Evolutionary conservation across 1,140 invertebrate genomes (phyloP).

Genomic region (Aethina tumida): DNA sequence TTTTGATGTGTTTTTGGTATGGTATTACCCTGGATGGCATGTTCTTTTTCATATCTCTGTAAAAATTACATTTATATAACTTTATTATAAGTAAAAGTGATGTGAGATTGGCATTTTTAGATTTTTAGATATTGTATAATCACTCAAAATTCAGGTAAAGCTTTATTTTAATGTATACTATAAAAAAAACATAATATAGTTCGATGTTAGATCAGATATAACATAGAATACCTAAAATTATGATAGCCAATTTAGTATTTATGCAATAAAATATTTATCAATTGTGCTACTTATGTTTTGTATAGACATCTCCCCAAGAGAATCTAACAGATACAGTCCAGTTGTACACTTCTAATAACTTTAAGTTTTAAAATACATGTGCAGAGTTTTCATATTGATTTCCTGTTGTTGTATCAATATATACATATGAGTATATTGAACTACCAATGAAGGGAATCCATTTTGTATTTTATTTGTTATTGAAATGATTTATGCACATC

Average conservation of each 20-base stretch:
- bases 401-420: too few species aligned
- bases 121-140: constrained; percentile 23
- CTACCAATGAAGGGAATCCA: too few species aligned
- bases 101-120: constrained; percentile 31
- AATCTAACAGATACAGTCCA: constrained; percentile 23
- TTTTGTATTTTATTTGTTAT: constrained; percentile 18
- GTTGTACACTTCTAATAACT: constrained; percentile 24
- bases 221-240: constrained; percentile 31
- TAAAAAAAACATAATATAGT: constrained; percentile 29
- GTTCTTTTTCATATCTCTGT: constrained; percentile 38
- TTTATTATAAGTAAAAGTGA: constrained; percentile 28
- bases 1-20: constrained; percentile 30
- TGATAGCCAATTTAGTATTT: constrained; percentile 34
- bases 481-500: constrained; percentile 29
- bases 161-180: constrained; percentile 37
- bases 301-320: constrained; percentile 28
- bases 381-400: too few species aligned
- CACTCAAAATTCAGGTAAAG: constrained; percentile 33
- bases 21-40: constrained; percentile 35
- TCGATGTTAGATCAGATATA: constrained; percentile 37
- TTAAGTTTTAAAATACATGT: constrained; percentile 25
- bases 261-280: constrained; percentile 32
- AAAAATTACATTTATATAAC: constrained; percentile 29
- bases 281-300: constrained; percentile 34
- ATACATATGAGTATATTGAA: too few species aligned